phyloP scores from a whole-genome alignment of 2,113 vertebrate genomes.

The Halichoerus grypus region DNA sequence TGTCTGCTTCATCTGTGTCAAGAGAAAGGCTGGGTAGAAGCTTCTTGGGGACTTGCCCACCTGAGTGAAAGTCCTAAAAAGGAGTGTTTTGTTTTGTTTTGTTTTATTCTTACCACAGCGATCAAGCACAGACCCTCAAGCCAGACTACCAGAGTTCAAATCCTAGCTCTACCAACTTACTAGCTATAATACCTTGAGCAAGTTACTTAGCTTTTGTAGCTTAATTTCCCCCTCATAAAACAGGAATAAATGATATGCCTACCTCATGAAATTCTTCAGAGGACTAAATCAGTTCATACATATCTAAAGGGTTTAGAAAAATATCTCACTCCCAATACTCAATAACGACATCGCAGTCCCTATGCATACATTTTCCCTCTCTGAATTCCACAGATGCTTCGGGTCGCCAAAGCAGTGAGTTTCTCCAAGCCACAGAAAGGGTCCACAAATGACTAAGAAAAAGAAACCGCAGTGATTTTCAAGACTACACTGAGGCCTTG shows the following conservation, averaged over 20 bases:
- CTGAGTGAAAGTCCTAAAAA: neutral
- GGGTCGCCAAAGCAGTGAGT: neutral
- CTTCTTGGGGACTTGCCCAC: neutral
- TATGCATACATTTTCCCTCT: neutral
- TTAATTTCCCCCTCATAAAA: neutral
- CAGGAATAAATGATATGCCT: neutral
- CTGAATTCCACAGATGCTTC: constrained; percentile 18
- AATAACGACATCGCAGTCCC: neutral
- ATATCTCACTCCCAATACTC: neutral
- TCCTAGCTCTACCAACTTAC: neutral
- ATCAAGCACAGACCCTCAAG: neutral
- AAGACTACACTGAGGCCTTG: neutral
- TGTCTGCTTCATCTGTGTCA: neutral
- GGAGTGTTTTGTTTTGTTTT: neutral
- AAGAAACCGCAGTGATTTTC: neutral
- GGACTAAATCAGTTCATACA: neutral
- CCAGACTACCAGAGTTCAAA: neutral
- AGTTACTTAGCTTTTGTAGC: neutral
- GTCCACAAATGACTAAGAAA: neutral
- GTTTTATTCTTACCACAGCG: neutral
- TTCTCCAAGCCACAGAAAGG: constrained; percentile 44
- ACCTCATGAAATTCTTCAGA: neutral
- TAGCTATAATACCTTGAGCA: neutral
- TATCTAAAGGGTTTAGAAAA: neutral
- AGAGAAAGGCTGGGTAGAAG: neutral